Conservation (phyloP, 1,140 invertebrate species). For the Laodelphax striatellus region DNA sequence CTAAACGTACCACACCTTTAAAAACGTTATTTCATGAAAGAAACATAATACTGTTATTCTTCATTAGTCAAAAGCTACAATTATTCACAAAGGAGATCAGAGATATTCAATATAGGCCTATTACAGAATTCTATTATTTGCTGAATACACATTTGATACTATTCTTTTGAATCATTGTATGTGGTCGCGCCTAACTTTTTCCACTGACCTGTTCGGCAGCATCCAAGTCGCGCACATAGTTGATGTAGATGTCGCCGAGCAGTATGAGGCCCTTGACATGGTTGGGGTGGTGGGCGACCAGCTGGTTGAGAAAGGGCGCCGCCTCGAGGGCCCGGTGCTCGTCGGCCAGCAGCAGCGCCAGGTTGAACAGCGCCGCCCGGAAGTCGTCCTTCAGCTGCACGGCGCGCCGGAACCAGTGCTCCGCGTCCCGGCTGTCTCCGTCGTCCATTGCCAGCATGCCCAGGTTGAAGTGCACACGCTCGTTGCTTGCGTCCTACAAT, state of each 20-base stretch:
- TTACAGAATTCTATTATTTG: too few relatives aligned
- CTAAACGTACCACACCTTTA: too few relatives aligned
- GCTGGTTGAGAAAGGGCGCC: slow-evolving; percentile 81
- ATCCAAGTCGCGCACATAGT: slow-evolving; percentile 87
- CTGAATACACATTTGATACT: too few relatives aligned
- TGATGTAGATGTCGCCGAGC: slow-evolving; percentile 93
- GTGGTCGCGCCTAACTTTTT: too few relatives aligned
- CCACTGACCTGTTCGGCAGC: slow-evolving; percentile 76
- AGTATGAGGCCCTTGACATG: slow-evolving; percentile 91
- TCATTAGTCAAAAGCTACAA: too few relatives aligned
- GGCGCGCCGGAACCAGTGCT: slow-evolving; percentile 77
- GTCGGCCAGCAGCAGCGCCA: slow-evolving; percentile 82
- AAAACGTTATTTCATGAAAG: too few relatives aligned
- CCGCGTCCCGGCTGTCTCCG: slow-evolving; percentile 69
- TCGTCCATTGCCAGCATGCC: slow-evolving; percentile 96
- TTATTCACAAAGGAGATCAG: too few relatives aligned
- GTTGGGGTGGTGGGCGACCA: slow-evolving; percentile 83
- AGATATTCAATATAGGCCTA: too few relatives aligned
- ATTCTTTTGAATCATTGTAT: too few relatives aligned
- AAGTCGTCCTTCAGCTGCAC: slow-evolving; percentile 77
- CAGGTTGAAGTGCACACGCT: slow-evolving; percentile 86
- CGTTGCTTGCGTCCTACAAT: slow-evolving; percentile 55
- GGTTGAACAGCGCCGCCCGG: slow-evolving; percentile 86
- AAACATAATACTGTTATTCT: too few relatives aligned
- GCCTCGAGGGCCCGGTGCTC: slow-evolving; percentile 79